A percentile compares a stretch with the other conserved stretches of the same genome.
Evolutionary conservation across 2,797 vertebrate species (phyloP).

Genomic region (Squalus acanthias): DNA sequence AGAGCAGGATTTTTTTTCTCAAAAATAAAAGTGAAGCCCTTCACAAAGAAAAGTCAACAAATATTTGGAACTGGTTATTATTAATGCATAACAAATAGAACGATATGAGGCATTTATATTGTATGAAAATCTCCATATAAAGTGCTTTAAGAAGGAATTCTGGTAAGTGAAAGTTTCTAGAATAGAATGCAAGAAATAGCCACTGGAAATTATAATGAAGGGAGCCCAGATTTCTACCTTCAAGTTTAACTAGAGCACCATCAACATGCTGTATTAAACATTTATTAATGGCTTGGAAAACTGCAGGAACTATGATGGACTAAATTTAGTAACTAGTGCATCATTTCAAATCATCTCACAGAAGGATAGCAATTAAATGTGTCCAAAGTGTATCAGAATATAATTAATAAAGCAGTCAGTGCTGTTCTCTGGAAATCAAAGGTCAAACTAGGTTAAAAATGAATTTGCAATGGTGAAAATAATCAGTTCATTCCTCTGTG

Average conservation of each 20-base stretch:
- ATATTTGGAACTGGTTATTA: too few relatives aligned
- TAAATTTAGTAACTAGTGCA: slow-evolving; percentile 29
- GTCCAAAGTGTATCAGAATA: slow-evolving; percentile 40
- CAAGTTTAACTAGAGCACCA: not conserved
- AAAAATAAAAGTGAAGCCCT: not conserved
- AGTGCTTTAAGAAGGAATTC: not conserved
- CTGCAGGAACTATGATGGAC: not conserved
- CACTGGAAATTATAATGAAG: not conserved
- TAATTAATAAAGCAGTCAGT: slow-evolving; percentile 25
- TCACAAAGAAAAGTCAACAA: not conserved
- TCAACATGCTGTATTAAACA: not conserved
- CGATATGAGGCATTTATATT: not conserved
- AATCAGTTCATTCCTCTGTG: slow-evolving; percentile 41
- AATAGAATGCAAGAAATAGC: not conserved
- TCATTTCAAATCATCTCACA: slow-evolving; percentile 29
- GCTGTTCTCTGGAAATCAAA: slow-evolving; percentile 27
- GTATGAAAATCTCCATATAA: not conserved
- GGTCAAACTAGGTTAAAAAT: slow-evolving; percentile 43
- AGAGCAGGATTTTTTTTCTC: not conserved
- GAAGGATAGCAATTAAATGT: slow-evolving; percentile 44
- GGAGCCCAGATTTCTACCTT: not conserved
- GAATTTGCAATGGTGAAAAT: slow-evolving; percentile 45
- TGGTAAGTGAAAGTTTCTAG: not conserved
- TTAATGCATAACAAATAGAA: not conserved
- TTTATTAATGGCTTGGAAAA: not conserved